Base-by-base conservation (phyloP, 2,113 vertebrate genomes). In the Scomber colias region DNA sequence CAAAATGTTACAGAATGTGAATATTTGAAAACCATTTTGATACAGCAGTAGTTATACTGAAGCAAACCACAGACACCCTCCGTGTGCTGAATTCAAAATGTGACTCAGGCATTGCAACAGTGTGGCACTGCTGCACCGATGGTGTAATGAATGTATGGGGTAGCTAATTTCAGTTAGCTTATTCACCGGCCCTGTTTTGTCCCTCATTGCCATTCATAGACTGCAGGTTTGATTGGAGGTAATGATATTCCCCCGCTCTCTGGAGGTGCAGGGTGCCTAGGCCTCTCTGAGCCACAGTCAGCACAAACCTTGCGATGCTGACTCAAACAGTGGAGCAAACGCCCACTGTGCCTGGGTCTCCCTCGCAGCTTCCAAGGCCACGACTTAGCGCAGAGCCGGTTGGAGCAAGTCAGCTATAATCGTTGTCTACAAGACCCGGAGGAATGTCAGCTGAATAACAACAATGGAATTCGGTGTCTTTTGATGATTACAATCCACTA, bases 251-350 rank as follows among this genome's bases (percentile, higher is more conserved):
- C 62, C 64, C 60, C 16, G 62, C 75, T 89, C 83, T 86, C 83
- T 27, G 71, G 74, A 59, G 84, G 75, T 49, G 45, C 40, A 40
- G 61, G 59, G 63, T 59, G 73, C 62, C 13, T 67, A 71, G 89
- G 80, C 86, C 86, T 88, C 11, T 13, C 65, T 14, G 76, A 82
- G 77, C 78, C 73, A 40, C 72, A 70, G 88, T 94, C 93, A 94
- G 90, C 92, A 94, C 74, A 90, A 92, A 87, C 71, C 31, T 60
- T 3, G 14, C 75, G 7, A 6, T 92, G 90, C 93, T 95, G 91
- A 92, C 86, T 90, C 80, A 82, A 86, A 80, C 82, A 64, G 50
- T 11, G 3, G 45, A 44, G 68, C 67, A 79, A 85, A 84, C 77
- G 79, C 83, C 75, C 65, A 54, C 67, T 51, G 73, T n/a, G 24